Evolutionary conservation across 2,888 invertebrate species (phyloP), one percentile per base, ranked within the genome.

Genomic region (Troilus luridus): DNA sequence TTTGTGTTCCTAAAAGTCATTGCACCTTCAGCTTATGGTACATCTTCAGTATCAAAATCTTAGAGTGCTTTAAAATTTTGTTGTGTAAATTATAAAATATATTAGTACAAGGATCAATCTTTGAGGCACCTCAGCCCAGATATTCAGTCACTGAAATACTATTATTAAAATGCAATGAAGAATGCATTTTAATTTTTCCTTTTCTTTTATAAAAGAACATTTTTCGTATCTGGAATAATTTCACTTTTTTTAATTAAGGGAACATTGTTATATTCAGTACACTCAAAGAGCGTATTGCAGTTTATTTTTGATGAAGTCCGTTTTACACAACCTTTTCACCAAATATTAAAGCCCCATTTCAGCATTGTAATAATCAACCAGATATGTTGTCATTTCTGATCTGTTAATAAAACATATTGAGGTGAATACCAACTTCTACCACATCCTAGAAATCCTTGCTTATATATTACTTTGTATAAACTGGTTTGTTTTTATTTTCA

Each of bases 401-500:
- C 12, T 24, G 12, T 24, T 24, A 6, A 24, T 67, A 27, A 67
- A 67, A 67, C 24, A 67, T 11, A 67, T 27, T 27, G 6, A 67
- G 24, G 67, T 14, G 24, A 81, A 81, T 81, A 81, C 81, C 81
- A 81, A 81, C 81, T 81, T 41, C 81, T 54, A 81, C 81, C 81
- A 88, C n/a, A 85, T 60, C 85, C 59, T 54, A 41, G 58, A 77
- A 72, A 54, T 56, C 81, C 85, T 81, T n/a, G 62, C 64, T 90
- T 85, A 60, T 64, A 58, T 90, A 60, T 90, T 85, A 81, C 85
- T 90, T 27, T 88, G 62, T 90, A 85, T 58, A 27, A 89, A 59
- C 67, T 89, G 62, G 64, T 81, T 85, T 64, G 90, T 90, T 90
- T 90, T 90, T 56, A 56, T 77, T 90, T 90, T 77, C 67, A 21